Percentiles rank a stretch among this genome's conserved stretches.
Evolutionary conservation across 2,113 vertebrate genomes (phyloP).

Genomic region (Peromyscus leucopus): DNA sequence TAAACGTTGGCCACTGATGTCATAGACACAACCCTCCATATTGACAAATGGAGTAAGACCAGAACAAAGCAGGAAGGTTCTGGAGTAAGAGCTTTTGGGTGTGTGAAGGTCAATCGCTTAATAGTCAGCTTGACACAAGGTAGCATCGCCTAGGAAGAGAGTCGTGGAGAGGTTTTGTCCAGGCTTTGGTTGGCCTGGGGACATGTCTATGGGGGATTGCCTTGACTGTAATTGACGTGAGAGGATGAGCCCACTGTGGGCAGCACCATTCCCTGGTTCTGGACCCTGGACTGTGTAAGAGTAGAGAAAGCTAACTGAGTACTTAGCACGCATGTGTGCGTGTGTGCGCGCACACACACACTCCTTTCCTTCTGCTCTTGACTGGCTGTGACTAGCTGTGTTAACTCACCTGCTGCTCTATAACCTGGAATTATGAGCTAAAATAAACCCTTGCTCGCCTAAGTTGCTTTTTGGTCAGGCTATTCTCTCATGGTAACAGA

Average conservation of each 20-base stretch:
- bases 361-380: background rate
- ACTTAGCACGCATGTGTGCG: background rate
- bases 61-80: background rate
- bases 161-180: background rate
- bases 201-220: no score
- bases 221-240: background rate
- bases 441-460: background rate
- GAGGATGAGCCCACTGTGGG: background rate
- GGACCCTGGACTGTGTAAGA: background rate
- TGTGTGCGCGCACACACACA: background rate
- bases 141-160: background rate
- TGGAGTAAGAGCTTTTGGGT: background rate
- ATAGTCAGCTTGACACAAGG: background rate
- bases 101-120: background rate
- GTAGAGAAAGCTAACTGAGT: background rate
- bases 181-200: background rate
- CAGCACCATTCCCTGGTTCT: background rate
- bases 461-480: background rate
- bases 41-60: background rate
- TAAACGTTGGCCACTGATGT: background rate
- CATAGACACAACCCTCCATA: background rate
- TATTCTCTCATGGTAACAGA: background rate
- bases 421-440: background rate
- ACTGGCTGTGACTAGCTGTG: background rate
- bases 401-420: background rate